Base-by-base conservation (phyloP, 2,888 invertebrate species). In the Asteroscopus sphinx region DNA sequence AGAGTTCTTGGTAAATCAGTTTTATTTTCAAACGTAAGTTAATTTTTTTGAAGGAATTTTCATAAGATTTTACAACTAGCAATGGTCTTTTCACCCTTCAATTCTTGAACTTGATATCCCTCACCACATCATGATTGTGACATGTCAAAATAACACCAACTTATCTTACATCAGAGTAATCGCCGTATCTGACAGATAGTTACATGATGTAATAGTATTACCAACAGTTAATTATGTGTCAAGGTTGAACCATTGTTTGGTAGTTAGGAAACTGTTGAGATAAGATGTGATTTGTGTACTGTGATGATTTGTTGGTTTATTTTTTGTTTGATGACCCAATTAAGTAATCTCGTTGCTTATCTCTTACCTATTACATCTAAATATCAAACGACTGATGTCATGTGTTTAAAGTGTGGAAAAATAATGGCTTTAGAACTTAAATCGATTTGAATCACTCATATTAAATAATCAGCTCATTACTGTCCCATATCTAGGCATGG, bases 161-260 rank as follows among this genome's bases (percentile, higher is more conserved):
- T 26, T 37, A 21, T 25, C 32, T 73, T 76, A 73, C 74, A 57
- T 76, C 67, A 76, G 37, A 8, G 36, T 56, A 64, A 70, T 67
- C 64, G 46, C 25, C 16, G 45, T 47, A 74, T 76, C 74, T 62
- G 57, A 7, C 57, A 58, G 60, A 54, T 56, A 63, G 53, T 49
- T 46, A 55, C 51, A 53, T 76, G 73, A 76, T 67, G 76, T 76
- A 76, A 76, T 26, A 13, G 48, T 49, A 37, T 77, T 77, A 63
- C 69, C 66, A 69, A 69, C 60, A 37, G 32, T 41, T 64, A 44
- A 64, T 70, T 74, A 62, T 68, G 51, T 71, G 76, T 76, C 76
- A 76, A 76, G 76, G 76, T 66, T 58, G 35, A 0, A 11, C 32
- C 33, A 66, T 67, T 67, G 66, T 67, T 71, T 44, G 49, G 39